Conservation (phyloP, 2,797 vertebrate genomes). For the Ispidina picta region DNA sequence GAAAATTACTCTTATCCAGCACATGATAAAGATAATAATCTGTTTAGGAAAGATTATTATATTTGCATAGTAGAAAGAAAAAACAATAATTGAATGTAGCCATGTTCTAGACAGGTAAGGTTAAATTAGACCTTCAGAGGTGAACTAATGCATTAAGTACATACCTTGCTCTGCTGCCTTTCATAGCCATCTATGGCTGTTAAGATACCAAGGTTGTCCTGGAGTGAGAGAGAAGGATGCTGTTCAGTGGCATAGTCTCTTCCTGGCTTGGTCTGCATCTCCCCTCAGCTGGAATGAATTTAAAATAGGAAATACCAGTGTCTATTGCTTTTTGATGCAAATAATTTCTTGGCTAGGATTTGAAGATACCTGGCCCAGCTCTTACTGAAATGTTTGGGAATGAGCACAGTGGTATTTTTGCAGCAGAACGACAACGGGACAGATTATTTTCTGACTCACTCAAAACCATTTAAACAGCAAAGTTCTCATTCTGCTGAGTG, state of each 20-base stretch:
- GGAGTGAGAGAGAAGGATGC: not conserved
- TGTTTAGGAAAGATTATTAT: not conserved
- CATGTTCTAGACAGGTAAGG: not conserved
- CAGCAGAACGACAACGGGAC: not conserved
- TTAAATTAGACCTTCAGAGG: not conserved
- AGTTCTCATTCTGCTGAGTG: not conserved
- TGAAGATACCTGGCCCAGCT: not conserved
- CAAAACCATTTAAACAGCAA: not conserved
- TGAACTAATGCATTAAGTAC: not conserved
- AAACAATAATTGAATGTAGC: not conserved
- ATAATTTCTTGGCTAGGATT: not conserved
- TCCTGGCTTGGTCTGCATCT: not conserved
- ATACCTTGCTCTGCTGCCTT: not conserved
- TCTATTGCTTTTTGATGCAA: not conserved
- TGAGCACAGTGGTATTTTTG: not conserved
- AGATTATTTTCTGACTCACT: slow-evolving; percentile 8
- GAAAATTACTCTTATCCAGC: not conserved
- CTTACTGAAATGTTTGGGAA: not conserved
- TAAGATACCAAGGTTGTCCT: not conserved
- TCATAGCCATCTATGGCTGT: not conserved
- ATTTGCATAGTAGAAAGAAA: not conserved
- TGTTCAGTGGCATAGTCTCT: fast-evolving
- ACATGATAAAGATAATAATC: not conserved
- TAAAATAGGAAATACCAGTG: not conserved
- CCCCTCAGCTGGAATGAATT: not conserved